Percentiles rank a stretch among this genome's conserved stretches.
These are phyloP conservation scores for Chlamydotis undulata DNA, from an alignment of 2,113 vertebrate genomes.

Conservation along the genomic window DNA sequence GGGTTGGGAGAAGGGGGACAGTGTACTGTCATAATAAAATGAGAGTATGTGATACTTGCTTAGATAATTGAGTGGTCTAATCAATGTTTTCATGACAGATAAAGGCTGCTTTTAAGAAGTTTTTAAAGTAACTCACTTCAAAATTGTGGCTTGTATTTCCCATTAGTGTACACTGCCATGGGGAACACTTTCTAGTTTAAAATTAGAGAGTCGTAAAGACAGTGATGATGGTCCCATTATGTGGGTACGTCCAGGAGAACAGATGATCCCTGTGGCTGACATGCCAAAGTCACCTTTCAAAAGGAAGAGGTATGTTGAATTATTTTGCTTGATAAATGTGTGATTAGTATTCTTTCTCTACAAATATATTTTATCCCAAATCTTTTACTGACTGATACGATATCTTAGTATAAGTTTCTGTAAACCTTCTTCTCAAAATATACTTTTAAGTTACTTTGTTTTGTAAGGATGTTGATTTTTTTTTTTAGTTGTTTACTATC, in stretches of 20 bases:
- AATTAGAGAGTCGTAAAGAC: conserved; percentile 88
- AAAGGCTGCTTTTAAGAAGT: conserved; percentile 1
- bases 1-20: conserved; percentile 15
- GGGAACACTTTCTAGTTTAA: conserved; percentile 93
- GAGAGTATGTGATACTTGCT: background rate
- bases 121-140: conserved; percentile 31
- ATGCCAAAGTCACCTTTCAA: conserved; percentile 99
- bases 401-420: background rate
- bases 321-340: background rate
- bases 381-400: background rate
- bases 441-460: background rate
- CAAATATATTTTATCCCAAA: background rate
- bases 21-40: background rate
- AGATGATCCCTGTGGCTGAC: conserved; percentile 98
- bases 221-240: conserved; percentile 98
- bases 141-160: conserved; percentile 56
- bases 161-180: conserved; percentile 92
- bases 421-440: background rate
- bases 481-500: background rate
- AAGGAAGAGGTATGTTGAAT: conserved; percentile 88
- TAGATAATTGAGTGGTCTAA: background rate
- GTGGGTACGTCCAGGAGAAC: conserved; percentile 98
- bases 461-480: background rate
- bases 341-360: background rate
- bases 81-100: background rate